Evolutionary conservation across 2,113 vertebrate genomes (phyloP).

Genomic region (Puffinus mauretanicus): DNA sequence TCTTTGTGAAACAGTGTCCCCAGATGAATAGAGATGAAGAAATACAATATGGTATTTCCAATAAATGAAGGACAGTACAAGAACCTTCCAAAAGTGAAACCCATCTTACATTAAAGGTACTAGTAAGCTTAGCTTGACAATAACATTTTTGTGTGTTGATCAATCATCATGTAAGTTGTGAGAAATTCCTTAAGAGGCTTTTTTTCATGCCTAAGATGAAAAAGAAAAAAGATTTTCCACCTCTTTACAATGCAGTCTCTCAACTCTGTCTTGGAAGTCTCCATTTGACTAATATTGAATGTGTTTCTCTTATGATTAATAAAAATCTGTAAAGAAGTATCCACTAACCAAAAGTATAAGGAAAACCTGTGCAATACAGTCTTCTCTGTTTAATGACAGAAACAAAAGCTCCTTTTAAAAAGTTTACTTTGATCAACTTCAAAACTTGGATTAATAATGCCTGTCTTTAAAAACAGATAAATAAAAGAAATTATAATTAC

Average conservation of each 20-base stretch:
- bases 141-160: not conserved
- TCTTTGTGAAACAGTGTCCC: not conserved
- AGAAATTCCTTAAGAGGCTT: not conserved
- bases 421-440: not conserved
- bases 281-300: not conserved
- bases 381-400: not conserved
- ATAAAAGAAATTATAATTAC: not conserved
- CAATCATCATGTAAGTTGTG: not conserved
- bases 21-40: not conserved
- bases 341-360: not conserved
- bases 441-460: not conserved
- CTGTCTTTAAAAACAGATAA: not conserved
- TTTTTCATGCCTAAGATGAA: not conserved
- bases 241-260: not conserved
- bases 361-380: accelerated
- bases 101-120: not conserved
- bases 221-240: not conserved
- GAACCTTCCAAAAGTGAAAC: not conserved
- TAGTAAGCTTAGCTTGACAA: not conserved
- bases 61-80: not conserved
- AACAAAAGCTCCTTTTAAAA: not conserved
- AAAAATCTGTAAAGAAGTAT: not conserved
- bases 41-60: not conserved
- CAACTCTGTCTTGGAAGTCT: not conserved
- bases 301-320: not conserved